Evolutionary conservation across 2,113 vertebrate genomes (phyloP).

Genomic region (Atherinomorus stipes): DNA sequence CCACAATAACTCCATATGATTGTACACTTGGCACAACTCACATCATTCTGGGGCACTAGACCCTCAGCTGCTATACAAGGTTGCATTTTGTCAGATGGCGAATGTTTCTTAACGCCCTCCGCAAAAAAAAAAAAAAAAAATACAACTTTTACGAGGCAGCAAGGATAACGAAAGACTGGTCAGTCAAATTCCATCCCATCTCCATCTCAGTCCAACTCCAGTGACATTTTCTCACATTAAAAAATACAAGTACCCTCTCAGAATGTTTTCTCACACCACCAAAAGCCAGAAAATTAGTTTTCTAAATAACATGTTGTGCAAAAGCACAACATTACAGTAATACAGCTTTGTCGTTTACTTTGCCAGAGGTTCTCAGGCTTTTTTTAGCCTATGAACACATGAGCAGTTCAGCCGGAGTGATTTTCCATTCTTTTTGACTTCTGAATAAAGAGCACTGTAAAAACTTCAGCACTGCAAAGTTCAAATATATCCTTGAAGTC

Average conservation of each 20-base stretch:
- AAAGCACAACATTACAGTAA: background rate
- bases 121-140: too few species aligned
- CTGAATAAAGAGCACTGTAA: background rate
- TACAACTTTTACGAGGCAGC: background rate
- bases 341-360: background rate
- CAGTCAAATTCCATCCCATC: background rate
- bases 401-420: background rate
- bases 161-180: conserved; percentile 1
- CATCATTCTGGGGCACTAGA: background rate
- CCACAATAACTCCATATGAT: background rate
- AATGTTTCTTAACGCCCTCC: background rate
- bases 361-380: background rate
- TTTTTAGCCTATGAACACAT: background rate
- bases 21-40: background rate
- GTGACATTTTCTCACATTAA: too few species aligned
- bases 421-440: background rate
- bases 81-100: background rate
- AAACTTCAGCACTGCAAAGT: background rate
- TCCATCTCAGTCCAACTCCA: background rate
- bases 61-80: background rate
- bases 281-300: too few species aligned
- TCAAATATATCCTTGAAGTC: background rate
- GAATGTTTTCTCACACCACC: background rate
- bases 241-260: background rate
- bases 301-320: background rate